Evolutionary conservation across 2,113 vertebrate species (phyloP).

Genomic region (Arenaria interpres): DNA sequence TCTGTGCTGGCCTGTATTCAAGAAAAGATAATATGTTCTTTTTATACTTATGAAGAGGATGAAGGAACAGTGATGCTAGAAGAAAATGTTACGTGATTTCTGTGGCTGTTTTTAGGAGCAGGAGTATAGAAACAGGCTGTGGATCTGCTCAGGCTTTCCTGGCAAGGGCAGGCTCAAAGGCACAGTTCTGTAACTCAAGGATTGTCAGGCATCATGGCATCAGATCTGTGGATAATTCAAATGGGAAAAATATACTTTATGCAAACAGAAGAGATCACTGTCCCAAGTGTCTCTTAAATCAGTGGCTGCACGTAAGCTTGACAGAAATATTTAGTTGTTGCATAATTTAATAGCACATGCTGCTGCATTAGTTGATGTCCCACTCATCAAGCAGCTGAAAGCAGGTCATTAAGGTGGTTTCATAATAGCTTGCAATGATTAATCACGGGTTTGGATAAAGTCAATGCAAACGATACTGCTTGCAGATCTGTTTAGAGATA

Average conservation of each 20-base stretch:
- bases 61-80: background rate
- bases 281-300: background rate
- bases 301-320: background rate
- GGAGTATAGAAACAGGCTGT: background rate
- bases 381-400: background rate
- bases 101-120: constrained; percentile 18
- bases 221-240: background rate
- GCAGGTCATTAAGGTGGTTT: background rate
- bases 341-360: constrained; percentile 1
- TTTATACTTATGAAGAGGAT: constrained; percentile 26
- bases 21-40: constrained; percentile 16
- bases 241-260: background rate
- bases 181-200: background rate
- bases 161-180: background rate
- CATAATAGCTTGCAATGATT: background rate
- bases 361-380: background rate
- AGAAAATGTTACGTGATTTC: background rate
- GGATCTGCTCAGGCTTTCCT: background rate
- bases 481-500: background rate
- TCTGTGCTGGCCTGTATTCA: background rate
- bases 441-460: background rate
- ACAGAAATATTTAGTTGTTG: background rate
- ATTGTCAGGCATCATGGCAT: background rate
- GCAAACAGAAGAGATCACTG: background rate
- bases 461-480: background rate